A percentile compares a stretch with the other conserved stretches of the same genome.
These are phyloP conservation scores for Drosophila subpulchrella DNA, from an alignment of 1,140 invertebrate species.

Conservation along the genomic window DNA sequence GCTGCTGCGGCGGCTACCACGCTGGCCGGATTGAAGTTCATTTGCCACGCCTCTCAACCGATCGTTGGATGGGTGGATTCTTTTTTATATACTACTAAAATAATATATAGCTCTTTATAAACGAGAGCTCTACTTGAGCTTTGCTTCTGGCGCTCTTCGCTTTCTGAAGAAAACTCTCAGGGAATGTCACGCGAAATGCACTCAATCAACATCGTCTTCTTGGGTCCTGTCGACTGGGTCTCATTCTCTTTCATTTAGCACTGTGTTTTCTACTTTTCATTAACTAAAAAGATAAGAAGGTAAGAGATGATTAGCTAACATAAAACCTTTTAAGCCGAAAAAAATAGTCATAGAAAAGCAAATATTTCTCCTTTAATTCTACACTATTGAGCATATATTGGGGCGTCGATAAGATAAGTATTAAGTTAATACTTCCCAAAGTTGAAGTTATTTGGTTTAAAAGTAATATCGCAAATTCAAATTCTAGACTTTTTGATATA, in stretches of 20 bases:
- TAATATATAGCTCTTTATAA: constrained; percentile 7
- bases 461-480: no score
- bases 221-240: constrained; percentile 47
- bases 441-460: no score
- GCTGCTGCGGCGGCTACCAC: constrained; percentile 67
- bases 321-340: neutral
- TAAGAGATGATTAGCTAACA: neutral
- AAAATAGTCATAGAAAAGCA: no score
- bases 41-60: constrained; percentile 47
- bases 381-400: no score
- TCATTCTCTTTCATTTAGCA: constrained; percentile 59
- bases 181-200: constrained; percentile 78
- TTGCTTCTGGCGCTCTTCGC: constrained; percentile 1
- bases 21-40: constrained; percentile 73
- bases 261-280: constrained; percentile 32
- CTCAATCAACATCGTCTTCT: constrained; percentile 69
- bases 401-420: no score
- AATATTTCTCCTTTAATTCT: no score
- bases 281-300: constrained; percentile 30
- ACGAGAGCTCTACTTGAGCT: constrained; percentile 27
- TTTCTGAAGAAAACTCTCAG: constrained; percentile 31
- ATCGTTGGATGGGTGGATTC: constrained; percentile 28
- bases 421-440: no score
- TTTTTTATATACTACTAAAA: neutral
- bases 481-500: no score